Evolutionary conservation across 2,797 vertebrate species (phyloP), one percentile per base, ranked within the genome.

Genomic region (Mormyrops boulengeri): DNA sequence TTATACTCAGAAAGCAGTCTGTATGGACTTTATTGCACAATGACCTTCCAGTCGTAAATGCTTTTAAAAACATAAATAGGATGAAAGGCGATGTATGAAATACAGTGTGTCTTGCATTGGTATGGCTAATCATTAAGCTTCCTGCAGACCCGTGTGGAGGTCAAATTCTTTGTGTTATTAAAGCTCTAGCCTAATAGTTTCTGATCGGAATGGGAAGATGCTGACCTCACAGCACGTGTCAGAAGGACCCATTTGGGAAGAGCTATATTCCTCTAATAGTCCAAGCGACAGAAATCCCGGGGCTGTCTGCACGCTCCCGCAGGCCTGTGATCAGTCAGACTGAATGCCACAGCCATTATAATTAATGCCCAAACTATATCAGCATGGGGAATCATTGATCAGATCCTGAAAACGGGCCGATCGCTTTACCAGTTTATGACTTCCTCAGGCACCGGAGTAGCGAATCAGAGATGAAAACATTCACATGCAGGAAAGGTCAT

Each of bases 401-500:
- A 87, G 88, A 87, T 57, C 30, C 49, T 44, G 80, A 55, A 90
- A 89, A 87, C 55, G 89, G 49, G 49, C 82, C 90, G 77, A 89
- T 90, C 73, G 85, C 62, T 11, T 55, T 73, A 11, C 41, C 57
- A 69, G 73, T 90, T 73, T 89, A 88, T 50, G 30, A 12, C 50
- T 30, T 19, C 26, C n/a, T 41, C 44, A 2, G 53, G 82, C 88
- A 17, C 19, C 47, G 57, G 57, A 77, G 14, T 89, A 34, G 14
- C 47, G 55, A 34, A 84, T 52, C 22, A 49, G 62, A 84, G 52
- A 84, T 60, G 52, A 47, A 30, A 19, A 50, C 2, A 30, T 30
- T 17, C 22, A 34, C 22, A 19, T 55, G 50, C n/a, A 55, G 49
- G 53, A 19, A 86, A 86, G 17, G 92, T 95, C 95, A 92, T 95